A percentile compares a stretch with the other conserved stretches of the same genome.
Evolutionary conservation across 2,113 vertebrate species (phyloP).

Genomic region (Labeo rohita): DNA sequence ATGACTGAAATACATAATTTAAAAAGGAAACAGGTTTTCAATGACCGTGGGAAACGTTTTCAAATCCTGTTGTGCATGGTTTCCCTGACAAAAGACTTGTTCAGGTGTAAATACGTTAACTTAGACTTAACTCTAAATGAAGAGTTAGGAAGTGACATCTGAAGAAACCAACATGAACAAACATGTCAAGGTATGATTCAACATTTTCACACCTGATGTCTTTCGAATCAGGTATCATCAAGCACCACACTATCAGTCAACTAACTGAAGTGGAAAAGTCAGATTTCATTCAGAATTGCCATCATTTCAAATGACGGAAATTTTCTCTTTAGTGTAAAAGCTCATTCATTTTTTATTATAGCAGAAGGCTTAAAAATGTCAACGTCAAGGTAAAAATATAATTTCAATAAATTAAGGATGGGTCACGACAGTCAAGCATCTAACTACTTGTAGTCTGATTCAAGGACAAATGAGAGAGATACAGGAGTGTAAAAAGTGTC

Average conservation of each 20-base stretch:
- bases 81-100: not conserved
- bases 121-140: not conserved
- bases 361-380: not conserved
- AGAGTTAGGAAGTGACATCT: not conserved
- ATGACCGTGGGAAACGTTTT: not conserved
- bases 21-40: not conserved
- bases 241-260: not conserved
- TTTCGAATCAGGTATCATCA: not conserved
- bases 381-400: not conserved
- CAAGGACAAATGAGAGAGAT: not conserved
- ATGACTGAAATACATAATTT: not conserved
- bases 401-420: not conserved
- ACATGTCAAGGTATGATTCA: not conserved
- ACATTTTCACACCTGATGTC: not conserved
- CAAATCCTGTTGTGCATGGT: not conserved
- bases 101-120: not conserved
- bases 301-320: not conserved
- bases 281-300: not conserved
- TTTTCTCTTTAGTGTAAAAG: not conserved
- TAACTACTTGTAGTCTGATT: not conserved
- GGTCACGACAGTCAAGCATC: too few relatives aligned
- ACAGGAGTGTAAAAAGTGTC: not conserved
- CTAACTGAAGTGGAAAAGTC: not conserved
- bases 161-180: slow-evolving; percentile 5
- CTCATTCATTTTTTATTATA: not conserved